phyloP scores from a whole-genome alignment of 2,113 vertebrate species.

The Leptodactylus fuscus region DNA sequence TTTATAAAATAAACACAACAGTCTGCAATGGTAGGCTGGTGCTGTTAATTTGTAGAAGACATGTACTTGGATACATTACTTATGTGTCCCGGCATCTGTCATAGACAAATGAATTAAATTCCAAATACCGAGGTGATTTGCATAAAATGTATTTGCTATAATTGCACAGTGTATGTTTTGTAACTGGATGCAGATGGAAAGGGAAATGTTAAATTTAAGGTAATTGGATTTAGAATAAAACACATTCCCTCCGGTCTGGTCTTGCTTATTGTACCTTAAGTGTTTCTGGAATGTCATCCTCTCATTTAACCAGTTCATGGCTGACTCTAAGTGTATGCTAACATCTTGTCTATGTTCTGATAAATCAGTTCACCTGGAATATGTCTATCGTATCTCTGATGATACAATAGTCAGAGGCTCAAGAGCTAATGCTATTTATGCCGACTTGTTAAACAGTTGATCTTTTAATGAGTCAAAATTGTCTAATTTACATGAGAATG shows the following conservation, averaged over 20 bases:
- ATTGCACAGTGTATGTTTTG: constrained; percentile 44
- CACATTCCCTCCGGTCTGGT: constrained; percentile 26
- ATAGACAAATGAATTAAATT: constrained; percentile 44
- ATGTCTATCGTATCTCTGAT: neutral
- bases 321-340: neutral
- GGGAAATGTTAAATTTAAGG: constrained; percentile 44
- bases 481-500: too few species aligned
- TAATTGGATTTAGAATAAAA: constrained; percentile 52
- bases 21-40: neutral
- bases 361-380: neutral
- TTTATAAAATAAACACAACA: neutral
- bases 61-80: neutral
- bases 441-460: neutral
- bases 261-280: constrained; percentile 37
- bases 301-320: constrained; percentile 35
- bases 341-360: neutral
- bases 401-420: neutral
- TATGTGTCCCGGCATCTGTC: constrained; percentile 42
- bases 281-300: constrained; percentile 33
- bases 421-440: neutral
- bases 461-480: neutral
- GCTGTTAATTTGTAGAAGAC: neutral
- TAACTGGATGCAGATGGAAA: constrained; percentile 37
- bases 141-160: constrained; percentile 51
- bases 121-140: constrained; percentile 30